Evolutionary conservation across 1,140 invertebrate species (phyloP), one percentile per base, ranked within the genome.

Genomic region (Mesaphorura yosii): DNA sequence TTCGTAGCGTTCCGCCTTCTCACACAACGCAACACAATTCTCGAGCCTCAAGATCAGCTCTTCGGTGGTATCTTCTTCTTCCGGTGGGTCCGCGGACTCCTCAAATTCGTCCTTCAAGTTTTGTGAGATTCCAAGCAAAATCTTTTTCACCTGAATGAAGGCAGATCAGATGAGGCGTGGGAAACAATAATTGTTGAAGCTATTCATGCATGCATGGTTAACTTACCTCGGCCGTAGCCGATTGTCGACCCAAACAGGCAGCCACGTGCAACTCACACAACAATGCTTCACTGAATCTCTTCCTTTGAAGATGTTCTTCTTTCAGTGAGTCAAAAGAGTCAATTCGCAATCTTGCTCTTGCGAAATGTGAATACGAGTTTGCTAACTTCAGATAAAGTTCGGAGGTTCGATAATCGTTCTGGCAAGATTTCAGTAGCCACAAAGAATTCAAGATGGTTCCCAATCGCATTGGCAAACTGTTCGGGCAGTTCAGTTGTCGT

Each of bases 341-440:
- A 19, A 62, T 59, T 1, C 60, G 40, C 17, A 62, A 29, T 37
- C 50, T 51, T 31, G 42, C 57, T 44, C 51, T 47, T 22, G 57
- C 61, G 53, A 52, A 63, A 45, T 60, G 48, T 3, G 55, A 54
- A 48, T 59, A 63, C 6, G 58, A 58, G 42, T 63, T 63, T 20
- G 57, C 61, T n/a, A 63, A 39, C 44, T 63, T 63, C 27, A 63
- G 42, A 40, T 63, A 59, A 26, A 58, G 29, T 48, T 63, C 61
- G 10, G 51, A 27, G n/a, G 53, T n/a, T 25, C 55, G 31, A 28
- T 63, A 59, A 12, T 59, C 58, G 48, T 63, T 63, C 22, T 29
- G 31, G 45, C 57, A 59, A n/a, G 61, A 51, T 48, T 63, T 63
- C 2, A 63, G 29, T 0, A 55, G 25, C 54, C 54, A 63, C 2